Evolutionary conservation across 2,113 vertebrate species (phyloP).

Genomic region (Eira barbara): DNA sequence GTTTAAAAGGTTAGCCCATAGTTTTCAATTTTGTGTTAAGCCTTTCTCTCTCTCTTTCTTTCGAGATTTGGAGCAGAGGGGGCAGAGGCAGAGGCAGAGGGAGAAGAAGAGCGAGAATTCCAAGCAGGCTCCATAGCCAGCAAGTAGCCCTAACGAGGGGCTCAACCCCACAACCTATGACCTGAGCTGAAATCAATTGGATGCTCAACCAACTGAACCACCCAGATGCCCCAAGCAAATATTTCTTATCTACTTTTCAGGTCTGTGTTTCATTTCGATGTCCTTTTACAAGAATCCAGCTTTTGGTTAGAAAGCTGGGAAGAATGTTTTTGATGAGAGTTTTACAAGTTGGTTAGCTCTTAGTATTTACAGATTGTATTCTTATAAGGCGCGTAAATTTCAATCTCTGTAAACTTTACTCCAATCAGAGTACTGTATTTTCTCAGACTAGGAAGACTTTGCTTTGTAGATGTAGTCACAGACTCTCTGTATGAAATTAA

Average conservation of each 20-base stretch:
- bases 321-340: neutral
- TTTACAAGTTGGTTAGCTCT: neutral
- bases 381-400: neutral
- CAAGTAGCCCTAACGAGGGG: neutral
- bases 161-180: neutral
- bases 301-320: neutral
- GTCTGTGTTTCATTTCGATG: neutral
- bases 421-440: neutral
- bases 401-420: neutral
- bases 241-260: slow-evolving; percentile 10
- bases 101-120: neutral
- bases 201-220: neutral
- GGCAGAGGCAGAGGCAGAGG: neutral
- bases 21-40: neutral
- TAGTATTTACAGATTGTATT: neutral
- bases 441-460: neutral
- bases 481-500: neutral
- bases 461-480: neutral
- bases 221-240: neutral
- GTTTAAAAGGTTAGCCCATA: neutral
- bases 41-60: neutral
- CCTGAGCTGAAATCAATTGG: neutral
- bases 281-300: neutral
- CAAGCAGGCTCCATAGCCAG: neutral
- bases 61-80: neutral